Evolutionary conservation across 2,113 vertebrate species (phyloP).

Genomic region (Ptilonorhynchus violaceus): DNA sequence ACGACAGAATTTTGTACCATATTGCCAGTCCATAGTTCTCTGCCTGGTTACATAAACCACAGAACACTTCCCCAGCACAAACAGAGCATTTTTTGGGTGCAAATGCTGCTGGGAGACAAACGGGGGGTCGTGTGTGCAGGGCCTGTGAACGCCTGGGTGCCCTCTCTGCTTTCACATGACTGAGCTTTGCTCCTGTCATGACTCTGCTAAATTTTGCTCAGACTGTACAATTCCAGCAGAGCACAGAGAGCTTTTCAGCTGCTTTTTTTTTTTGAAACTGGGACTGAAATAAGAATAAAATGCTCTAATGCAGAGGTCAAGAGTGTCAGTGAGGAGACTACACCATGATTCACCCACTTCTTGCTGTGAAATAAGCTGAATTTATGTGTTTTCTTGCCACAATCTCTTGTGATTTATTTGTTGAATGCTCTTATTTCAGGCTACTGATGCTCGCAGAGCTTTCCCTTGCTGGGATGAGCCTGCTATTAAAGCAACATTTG

Average conservation of each 20-base stretch:
- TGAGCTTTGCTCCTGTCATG: constrained; percentile 35
- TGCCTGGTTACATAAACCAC: neutral
- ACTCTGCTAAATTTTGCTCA: constrained; percentile 28
- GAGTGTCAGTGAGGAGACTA: neutral
- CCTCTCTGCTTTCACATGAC: constrained; percentile 13
- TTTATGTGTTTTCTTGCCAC: neutral
- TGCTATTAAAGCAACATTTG: constrained; percentile 98
- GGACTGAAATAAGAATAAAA: neutral
- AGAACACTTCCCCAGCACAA: neutral
- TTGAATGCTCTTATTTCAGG: constrained; percentile 73
- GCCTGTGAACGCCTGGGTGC: neutral
- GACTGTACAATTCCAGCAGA: neutral
- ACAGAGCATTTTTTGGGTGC: neutral
- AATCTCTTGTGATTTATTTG: neutral
- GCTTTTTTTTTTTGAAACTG: neutral
- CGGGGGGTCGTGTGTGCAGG: neutral
- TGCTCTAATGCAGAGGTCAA: neutral
- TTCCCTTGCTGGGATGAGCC: constrained; percentile 99
- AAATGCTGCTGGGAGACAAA: neutral
- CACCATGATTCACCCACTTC: neutral
- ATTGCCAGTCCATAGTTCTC: neutral
- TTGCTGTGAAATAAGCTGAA: neutral
- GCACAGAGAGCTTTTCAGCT: neutral
- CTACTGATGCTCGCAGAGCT: constrained; percentile 95
- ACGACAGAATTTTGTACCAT: neutral